Evolutionary conservation across 2,888 invertebrate species (phyloP).

Genomic region (Polyploca ridens): DNA sequence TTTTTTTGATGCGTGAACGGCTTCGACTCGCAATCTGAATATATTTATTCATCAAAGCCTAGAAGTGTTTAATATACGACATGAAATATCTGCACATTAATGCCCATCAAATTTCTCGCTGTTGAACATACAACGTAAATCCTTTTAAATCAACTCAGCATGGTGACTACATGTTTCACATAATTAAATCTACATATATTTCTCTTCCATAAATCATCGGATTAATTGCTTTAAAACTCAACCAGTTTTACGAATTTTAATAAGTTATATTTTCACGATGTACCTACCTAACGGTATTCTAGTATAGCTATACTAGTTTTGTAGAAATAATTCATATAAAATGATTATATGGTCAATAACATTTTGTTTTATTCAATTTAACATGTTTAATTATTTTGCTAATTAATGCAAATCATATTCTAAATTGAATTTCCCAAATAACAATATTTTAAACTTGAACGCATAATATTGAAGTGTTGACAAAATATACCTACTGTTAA

Average conservation of each 20-base stretch:
- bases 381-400: no score
- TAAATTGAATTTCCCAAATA: no score
- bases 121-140: background rate
- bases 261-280: slow-evolving; percentile 1
- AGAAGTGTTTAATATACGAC: no score
- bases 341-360: no score
- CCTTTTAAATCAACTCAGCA: background rate
- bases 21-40: no score
- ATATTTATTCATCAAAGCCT: no score
- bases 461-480: no score
- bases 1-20: no score
- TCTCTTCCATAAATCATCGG: background rate
- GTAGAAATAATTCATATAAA: background rate
- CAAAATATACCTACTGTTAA: no score
- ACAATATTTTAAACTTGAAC: no score
- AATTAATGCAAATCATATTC: no score
- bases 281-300: background rate
- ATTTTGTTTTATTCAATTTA: no score
- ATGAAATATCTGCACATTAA: background rate
- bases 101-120: background rate
- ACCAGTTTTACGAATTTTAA: background rate
- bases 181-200: background rate
- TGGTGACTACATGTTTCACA: background rate
- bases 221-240: background rate
- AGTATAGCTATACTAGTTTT: background rate